These are phyloP conservation scores for Pseudomugil gertrudae DNA, from an alignment of 2,797 vertebrate genomes.

Conservation along the genomic window DNA sequence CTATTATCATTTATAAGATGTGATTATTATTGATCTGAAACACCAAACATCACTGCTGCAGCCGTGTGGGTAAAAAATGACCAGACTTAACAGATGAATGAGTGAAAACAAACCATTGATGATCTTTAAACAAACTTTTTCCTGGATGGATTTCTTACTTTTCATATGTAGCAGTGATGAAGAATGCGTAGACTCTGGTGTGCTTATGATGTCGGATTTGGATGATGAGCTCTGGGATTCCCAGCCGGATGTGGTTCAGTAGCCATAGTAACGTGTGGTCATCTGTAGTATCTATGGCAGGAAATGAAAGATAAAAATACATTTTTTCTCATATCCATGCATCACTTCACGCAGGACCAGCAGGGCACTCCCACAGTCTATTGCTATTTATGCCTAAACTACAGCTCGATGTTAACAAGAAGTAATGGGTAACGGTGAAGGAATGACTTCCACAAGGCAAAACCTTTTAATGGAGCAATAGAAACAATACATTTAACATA, in stretches of 20 bases:
- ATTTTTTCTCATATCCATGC: conserved; percentile 44
- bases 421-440: neutral
- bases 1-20: neutral
- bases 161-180: conserved; percentile 95
- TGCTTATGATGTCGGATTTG: conserved; percentile 96
- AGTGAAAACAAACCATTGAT: neutral
- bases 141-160: conserved; percentile 81
- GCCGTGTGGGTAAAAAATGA: neutral
- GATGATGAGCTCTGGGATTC: conserved; percentile 97
- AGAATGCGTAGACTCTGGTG: conserved; percentile 93
- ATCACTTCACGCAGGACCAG: conserved; percentile 27
- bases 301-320: conserved; percentile 54
- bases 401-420: conserved; percentile 38
- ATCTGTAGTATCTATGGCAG: conserved; percentile 88
- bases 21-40: neutral
- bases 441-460: too few species aligned
- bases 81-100: neutral
- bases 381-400: conserved; percentile 39
- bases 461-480: neutral
- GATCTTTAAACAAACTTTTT: neutral
- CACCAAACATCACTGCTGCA: neutral
- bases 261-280: conserved; percentile 98
- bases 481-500: neutral
- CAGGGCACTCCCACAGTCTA: conserved; percentile 40
- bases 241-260: conserved; percentile 96